A percentile compares a stretch with the other conserved stretches of the same genome.
Conservation (phyloP, 1,140 invertebrate genomes). For the Tyrophagus putrescentiae region DNA sequence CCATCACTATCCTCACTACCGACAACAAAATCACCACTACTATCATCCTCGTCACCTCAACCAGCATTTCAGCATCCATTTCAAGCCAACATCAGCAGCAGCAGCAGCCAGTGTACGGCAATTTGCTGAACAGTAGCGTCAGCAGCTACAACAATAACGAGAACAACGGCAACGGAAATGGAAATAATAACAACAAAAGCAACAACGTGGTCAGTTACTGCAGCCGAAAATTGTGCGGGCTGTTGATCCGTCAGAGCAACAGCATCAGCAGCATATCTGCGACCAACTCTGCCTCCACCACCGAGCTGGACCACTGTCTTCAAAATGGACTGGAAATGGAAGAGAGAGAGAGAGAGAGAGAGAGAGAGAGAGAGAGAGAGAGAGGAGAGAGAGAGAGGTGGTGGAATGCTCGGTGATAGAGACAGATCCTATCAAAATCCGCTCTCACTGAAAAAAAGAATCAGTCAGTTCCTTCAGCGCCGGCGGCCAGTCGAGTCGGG, state of each 20-base stretch:
- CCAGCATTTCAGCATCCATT: slow-evolving; percentile 1
- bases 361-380: no score
- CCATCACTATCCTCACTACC: neutral
- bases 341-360: no score
- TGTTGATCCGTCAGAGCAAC: slow-evolving; percentile 70
- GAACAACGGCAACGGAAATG: no score
- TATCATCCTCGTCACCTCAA: neutral
- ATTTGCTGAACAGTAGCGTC: slow-evolving; percentile 6
- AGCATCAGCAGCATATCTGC: slow-evolving; percentile 63
- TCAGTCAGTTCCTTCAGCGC: slow-evolving; percentile 18
- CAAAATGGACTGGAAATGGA: no score
- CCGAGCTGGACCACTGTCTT: no score
- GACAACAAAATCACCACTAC: slow-evolving; percentile 4
- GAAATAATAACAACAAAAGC: slow-evolving; percentile 86
- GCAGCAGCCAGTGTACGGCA: slow-evolving; percentile 11
- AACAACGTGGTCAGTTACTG: slow-evolving; percentile 83
- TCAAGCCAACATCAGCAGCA: neutral
- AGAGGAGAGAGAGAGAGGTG: no score
- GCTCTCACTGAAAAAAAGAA: no score
- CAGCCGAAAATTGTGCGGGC: slow-evolving; percentile 53
- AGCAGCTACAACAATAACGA: no score
- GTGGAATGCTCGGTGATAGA: no score
- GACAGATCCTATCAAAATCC: no score
- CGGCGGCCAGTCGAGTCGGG: slow-evolving; percentile 13
- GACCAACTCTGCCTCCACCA: no score